phyloP scores from a whole-genome alignment of 2,113 vertebrate genomes.

The Cyanistes caeruleus region DNA sequence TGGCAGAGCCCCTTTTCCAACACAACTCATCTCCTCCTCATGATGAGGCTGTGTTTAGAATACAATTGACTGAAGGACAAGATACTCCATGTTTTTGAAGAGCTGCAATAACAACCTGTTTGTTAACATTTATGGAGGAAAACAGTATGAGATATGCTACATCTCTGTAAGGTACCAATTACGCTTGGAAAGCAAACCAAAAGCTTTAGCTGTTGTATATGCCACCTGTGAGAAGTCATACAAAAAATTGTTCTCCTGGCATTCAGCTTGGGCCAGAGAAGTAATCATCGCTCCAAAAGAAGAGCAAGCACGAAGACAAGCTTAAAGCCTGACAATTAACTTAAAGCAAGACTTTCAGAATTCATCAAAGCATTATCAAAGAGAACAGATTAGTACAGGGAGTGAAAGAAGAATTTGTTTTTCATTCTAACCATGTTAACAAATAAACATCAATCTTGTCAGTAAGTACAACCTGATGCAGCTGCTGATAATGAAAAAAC shows the following conservation, averaged over 20 bases:
- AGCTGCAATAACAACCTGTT: not conserved
- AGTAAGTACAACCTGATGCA: not conserved
- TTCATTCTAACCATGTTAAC: not conserved
- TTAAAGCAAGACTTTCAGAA: not conserved
- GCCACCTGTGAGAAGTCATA: not conserved
- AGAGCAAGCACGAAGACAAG: not conserved
- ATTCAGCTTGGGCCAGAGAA: not conserved
- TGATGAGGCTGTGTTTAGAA: not conserved
- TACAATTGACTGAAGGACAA: rapidly evolving
- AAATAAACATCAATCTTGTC: not conserved
- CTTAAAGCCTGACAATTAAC: not conserved
- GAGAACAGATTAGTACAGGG: not conserved
- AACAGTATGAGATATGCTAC: not conserved
- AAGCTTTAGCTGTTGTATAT: not conserved
- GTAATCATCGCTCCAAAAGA: not conserved
- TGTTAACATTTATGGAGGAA: not conserved
- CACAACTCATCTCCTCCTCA: not conserved
- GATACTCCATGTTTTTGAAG: not conserved
- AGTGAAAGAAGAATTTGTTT: not conserved
- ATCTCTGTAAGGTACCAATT: conserved; percentile 11
- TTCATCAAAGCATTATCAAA: not conserved
- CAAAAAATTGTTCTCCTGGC: not conserved
- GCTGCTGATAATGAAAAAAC: not conserved
- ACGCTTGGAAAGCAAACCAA: not conserved
- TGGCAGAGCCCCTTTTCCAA: not conserved